These are phyloP conservation scores for Beris morrisii DNA, from an alignment of 2,888 invertebrate genomes.

Conservation along the genomic window DNA sequence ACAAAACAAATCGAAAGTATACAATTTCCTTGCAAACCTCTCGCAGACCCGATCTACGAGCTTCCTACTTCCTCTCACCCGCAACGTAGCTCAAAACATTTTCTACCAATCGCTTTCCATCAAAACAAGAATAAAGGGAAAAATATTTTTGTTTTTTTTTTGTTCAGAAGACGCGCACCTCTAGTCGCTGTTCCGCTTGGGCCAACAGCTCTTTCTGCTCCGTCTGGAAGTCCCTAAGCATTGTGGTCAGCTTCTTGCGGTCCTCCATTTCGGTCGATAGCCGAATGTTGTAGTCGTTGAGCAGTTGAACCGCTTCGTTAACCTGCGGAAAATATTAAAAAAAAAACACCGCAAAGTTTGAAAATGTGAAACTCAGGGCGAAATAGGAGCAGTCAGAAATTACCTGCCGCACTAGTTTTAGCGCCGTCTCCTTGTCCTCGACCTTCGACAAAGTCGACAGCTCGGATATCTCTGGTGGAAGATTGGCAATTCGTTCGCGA, in stretches of 20 bases:
- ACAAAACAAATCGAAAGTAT: not conserved
- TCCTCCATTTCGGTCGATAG: slow-evolving; percentile 88
- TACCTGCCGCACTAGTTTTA: slow-evolving; percentile 77
- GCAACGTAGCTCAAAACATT: not conserved
- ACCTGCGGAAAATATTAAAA: slow-evolving; percentile 44
- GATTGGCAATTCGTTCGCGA: slow-evolving; percentile 87
- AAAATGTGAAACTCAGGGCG: not conserved
- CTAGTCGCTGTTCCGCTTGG: slow-evolving; percentile 83
- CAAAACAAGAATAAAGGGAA: too few species aligned
- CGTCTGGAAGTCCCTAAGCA: slow-evolving; percentile 85
- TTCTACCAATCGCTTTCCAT: too few species aligned
- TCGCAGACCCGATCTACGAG: not conserved
- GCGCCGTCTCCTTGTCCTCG: slow-evolving; percentile 79
- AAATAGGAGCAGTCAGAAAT: not conserved
- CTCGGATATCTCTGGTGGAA: slow-evolving; percentile 95
- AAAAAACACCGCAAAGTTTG: not conserved
- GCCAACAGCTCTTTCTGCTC: slow-evolving; percentile 82
- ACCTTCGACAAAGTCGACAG: slow-evolving; percentile 82
- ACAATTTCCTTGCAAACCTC: slow-evolving; percentile 1
- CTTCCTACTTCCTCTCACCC: not conserved
- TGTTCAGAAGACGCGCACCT: slow-evolving; percentile 60
- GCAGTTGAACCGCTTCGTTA: slow-evolving; percentile 81
- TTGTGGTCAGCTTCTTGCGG: slow-evolving; percentile 78
- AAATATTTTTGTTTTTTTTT: too few species aligned
- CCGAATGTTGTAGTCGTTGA: slow-evolving; percentile 87